Evolutionary conservation across 1,140 invertebrate species (phyloP), one percentile per base, ranked within the genome.

Genomic region (Drepana arcuata): DNA sequence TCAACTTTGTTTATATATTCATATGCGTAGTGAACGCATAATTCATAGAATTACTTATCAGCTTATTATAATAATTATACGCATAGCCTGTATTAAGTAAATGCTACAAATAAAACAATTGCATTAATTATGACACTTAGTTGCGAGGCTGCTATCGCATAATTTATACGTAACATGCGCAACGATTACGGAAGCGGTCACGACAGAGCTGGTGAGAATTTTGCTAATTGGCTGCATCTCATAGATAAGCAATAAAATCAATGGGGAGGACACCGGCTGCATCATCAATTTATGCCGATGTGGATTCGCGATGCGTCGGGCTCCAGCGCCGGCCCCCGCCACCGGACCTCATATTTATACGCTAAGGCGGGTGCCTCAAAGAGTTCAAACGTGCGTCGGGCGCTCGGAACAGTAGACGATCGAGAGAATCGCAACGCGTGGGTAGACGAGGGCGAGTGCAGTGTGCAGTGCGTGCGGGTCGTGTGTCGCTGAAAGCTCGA

Each of bases 381-480:
- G 74, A 81, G 77, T 81, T 81, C 77, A 81, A 81, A 81, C 74
- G 77, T 68, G 63, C 72, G 68, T 64, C 77, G 69, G 65, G 66
- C 74, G 72, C 64, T 71, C 72, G 57, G 53, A 66, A 81, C 77
- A 70, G 71, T 79, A 75, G 77, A 77, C 77, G 74, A 59, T 71
- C 62, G 64, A 74, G 60, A 70, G 67, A 78, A 70, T 67, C 69
- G 69, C 67, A 70, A 58, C 67, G 64, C 65, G 68, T 71, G 67
- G 73, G 61, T 71, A 73, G 64, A 67, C 62, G 60, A 64, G 70
- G 72, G 69, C 77, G 74, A 79, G 77, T 81, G 77, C 74, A 81
- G 77, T 79, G 77, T 81, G 74, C 77, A 79, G 77, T 81, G 77
- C 74, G 77, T 77, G 69, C 72, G 71, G 64, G 59, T 70, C 64